Base-by-base conservation (phyloP, 2,797 vertebrate genomes). In the Acrossocheilus wenchowensis region DNA sequence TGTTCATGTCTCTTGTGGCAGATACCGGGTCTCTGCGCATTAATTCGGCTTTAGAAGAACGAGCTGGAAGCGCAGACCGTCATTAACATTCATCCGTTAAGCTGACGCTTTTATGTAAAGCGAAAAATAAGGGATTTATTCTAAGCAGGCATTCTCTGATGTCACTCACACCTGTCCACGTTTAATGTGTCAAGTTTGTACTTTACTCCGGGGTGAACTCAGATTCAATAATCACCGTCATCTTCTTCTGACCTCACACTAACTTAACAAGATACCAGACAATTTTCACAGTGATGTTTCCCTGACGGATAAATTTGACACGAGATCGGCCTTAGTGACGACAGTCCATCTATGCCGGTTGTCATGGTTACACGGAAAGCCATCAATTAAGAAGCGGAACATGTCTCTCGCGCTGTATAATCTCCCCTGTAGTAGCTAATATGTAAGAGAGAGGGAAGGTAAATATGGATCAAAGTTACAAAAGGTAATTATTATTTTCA, bases 301-400 rank as follows among this genome's bases (percentile, higher is more conserved):
- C 21, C n/a, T 78, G 85, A 82, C 62, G 21, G 77, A 88, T 62
- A 64, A 50, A 75, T 85, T 52, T 89, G 89, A 90, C 87, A 86
- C 12, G 17, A 81, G 88, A 78, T 81, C 41, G 14, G 82, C 85
- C 87, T 80, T 52, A 79, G 57, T 87, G 89, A 88, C 84, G 86
- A 89, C 85, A 80, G 80, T 83, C 87, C 2, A 52, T 89, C 88
- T 84, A 57, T 75, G 78, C 81, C 14, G 72, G 90, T 90, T 91
- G 90, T 89, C 89, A 88, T 91, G 90, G 90, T 87, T 88, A 91
- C 90, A 87, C 69, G 78, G 78, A 87, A 91, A 91, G 81, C 86
- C 78, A 87, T 89, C 89, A 91, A 90, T 91, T 90, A 91, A 85
- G 87, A 71, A 62, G 68, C 85, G 68, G 82, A 84, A 82, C 50